Base-by-base conservation (phyloP, 2,797 vertebrate species). In the Eupleurogrammus muticus region DNA sequence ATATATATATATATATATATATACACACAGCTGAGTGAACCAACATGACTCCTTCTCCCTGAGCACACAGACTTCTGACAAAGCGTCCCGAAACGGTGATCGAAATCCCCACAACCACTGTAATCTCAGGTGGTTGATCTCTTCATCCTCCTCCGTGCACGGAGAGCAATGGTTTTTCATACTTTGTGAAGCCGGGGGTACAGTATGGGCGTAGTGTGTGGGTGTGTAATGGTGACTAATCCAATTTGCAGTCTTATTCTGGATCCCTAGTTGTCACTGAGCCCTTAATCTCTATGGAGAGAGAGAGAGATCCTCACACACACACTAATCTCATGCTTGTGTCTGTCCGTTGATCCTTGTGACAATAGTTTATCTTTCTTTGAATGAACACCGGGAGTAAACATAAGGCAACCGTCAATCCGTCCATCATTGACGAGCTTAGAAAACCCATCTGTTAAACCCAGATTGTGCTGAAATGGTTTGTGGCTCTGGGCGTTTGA, bases 191-290 rank as follows among this genome's bases (percentile, higher is more conserved):
- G 73, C 77, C 44, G 10, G 65, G 59, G 3, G 32, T 86, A 81
- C 74, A 74, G 66, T 80, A 77, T 63, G 66, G 56, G 53, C 68
- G 59, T 60, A 75, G 59, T 84, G 82, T 77, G 89, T 90, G 87
- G 80, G 83, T 79, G 85, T 75, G 85, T 89, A 88, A 87, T 91
- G 75, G 85, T 87, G 85, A 88, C 85, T 93, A 93, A 94, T 94
- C 92, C 93, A 92, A 93, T 95, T 93, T 91, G 76, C 79, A 79
- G 90, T 90, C 88, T 92, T 92, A 90, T 90, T 93, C 90, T 91
- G 80, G 84, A 90, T 86, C 73, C 83, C 57, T 63, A 68, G 84
- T 86, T 88, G 87, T 82, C 82, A 78, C 86, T 84, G 81, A 92
- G 80, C 58, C 54, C 72, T 77, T 93, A 95, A 95, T 93, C 93